These are phyloP conservation scores for Perca schrenkii DNA, from an alignment of 2,113 vertebrate species.

Conservation along the genomic window DNA sequence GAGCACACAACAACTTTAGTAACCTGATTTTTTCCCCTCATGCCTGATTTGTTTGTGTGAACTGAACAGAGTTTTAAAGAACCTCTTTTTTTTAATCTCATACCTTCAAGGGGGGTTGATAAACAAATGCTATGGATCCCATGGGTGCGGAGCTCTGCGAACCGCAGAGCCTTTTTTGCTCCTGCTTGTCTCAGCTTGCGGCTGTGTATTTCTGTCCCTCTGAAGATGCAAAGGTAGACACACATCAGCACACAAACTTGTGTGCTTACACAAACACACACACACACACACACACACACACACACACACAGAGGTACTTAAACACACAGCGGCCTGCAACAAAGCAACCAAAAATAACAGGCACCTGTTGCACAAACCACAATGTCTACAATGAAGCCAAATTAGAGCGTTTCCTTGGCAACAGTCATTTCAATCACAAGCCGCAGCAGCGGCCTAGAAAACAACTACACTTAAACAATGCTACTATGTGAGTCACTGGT, in stretches of 20 bases:
- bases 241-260: conserved; percentile 63
- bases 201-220: conserved; percentile 80
- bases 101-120: conserved; percentile 75
- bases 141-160: conserved; percentile 69
- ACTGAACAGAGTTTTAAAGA: conserved; percentile 52
- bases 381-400: conserved; percentile 82
- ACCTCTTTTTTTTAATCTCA: conserved; percentile 53
- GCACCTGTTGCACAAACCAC: conserved; percentile 85
- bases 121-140: conserved; percentile 84
- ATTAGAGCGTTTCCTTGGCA: conserved; percentile 83
- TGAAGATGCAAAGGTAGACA: conserved; percentile 81
- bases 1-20: conserved; percentile 48
- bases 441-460: conserved; percentile 72
- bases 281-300: conserved; percentile 22
- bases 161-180: conserved; percentile 69
- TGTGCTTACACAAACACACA: conserved; percentile 19
- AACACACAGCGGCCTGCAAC: conserved; percentile 65
- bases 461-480: conserved; percentile 59
- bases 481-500: conserved; percentile 32
- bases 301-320: conserved; percentile 40
- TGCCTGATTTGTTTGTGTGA: conserved; percentile 50
- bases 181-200: conserved; percentile 70
- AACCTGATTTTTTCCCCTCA: conserved; percentile 54
- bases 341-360: conserved; percentile 81
- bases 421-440: conserved; percentile 79